phyloP scores from a whole-genome alignment of 2,113 vertebrate species.

The Poeciliopsis occidentalis region DNA sequence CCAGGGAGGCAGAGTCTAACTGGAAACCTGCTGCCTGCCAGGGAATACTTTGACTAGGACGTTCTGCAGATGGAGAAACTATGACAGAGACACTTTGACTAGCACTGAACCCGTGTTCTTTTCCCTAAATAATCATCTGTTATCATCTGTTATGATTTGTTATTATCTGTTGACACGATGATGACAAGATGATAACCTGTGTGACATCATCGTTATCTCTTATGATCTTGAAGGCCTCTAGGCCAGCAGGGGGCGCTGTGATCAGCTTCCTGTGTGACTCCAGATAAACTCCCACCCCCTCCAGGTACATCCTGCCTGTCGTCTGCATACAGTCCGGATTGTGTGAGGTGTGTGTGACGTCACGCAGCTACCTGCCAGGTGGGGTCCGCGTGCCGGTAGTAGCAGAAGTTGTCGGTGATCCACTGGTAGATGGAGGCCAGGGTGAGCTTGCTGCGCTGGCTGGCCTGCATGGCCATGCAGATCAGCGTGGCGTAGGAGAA shows the following conservation, averaged over 20 bases:
- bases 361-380: slow-evolving; percentile 87
- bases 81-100: too few relatives aligned
- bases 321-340: not conserved
- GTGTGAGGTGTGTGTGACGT: not conserved
- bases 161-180: too few relatives aligned
- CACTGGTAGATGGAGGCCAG: slow-evolving; percentile 95
- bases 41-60: slow-evolving; percentile 9
- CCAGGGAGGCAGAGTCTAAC: slow-evolving; percentile 61
- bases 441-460: slow-evolving; percentile 90
- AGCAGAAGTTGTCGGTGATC: slow-evolving; percentile 98
- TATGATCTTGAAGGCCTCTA: not conserved
- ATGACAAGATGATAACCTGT: too few relatives aligned
- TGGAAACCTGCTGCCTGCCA: slow-evolving; percentile 18
- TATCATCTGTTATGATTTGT: too few relatives aligned
- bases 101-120: too few relatives aligned
- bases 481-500: slow-evolving; percentile 95
- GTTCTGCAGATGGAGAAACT: too few relatives aligned
- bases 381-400: slow-evolving; percentile 92
- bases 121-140: too few relatives aligned
- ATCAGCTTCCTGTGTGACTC: too few relatives aligned
- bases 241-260: not conserved
- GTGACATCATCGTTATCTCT: too few relatives aligned
- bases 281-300: slow-evolving; percentile 21
- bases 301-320: not conserved
- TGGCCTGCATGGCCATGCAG: slow-evolving; percentile 97